Evolutionary conservation across 2,113 vertebrate species (phyloP).

Genomic region (Saguinus midas): DNA sequence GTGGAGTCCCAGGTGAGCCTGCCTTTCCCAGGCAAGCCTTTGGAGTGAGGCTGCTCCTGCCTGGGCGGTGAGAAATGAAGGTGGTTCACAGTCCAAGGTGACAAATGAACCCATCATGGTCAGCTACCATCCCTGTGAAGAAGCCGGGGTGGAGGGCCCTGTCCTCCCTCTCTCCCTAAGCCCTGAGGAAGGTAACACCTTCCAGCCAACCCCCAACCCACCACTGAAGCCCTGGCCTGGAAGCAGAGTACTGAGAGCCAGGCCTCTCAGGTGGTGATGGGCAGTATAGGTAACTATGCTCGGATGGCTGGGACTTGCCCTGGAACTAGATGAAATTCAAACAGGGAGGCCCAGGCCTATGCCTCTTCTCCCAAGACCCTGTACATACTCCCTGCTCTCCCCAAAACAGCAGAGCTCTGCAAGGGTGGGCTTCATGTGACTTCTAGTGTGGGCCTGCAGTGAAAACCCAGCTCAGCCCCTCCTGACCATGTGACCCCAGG

Average conservation of each 20-base stretch:
- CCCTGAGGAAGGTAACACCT: not conserved
- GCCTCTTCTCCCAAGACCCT: not conserved
- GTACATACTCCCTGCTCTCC: fast-evolving
- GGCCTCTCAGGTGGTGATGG: not conserved
- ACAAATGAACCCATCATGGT: not conserved
- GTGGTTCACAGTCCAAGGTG: not conserved
- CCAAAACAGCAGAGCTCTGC: not conserved
- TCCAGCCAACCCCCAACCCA: no score
- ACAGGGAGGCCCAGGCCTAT: not conserved
- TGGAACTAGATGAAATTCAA: not conserved
- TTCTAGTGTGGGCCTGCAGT: not conserved
- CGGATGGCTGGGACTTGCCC: no score
- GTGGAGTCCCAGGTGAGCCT: not conserved
- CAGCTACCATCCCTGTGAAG: not conserved
- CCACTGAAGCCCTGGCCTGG: not conserved
- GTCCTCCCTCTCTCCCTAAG: not conserved
- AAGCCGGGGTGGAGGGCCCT: not conserved
- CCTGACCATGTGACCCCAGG: not conserved
- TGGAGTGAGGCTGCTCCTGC: no score
- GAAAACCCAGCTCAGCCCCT: not conserved
- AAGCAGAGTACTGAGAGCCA: not conserved
- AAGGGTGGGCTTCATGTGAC: not conserved
- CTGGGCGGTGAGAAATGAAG: not conserved
- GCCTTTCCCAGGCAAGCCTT: not conserved
- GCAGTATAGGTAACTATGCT: not conserved